phyloP scores from a whole-genome alignment of 2,797 vertebrate genomes.

The Tragopan temminckii region DNA sequence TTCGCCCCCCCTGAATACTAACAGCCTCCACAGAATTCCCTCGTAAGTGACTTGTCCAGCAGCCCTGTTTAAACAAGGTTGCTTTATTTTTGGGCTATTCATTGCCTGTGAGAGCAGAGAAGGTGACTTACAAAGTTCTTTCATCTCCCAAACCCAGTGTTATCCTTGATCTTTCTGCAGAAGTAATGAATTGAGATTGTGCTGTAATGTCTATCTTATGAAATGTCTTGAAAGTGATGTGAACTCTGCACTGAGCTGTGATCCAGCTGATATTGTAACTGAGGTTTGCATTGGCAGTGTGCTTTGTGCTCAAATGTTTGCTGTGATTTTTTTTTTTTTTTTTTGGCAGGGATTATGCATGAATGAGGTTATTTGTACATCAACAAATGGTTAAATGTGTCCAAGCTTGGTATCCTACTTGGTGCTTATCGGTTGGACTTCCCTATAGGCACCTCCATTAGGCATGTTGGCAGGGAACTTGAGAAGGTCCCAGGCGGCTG shows the following conservation, averaged over 20 bases:
- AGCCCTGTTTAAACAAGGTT: neutral
- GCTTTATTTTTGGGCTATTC: neutral
- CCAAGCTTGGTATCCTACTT: neutral
- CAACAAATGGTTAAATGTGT: neutral
- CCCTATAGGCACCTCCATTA: neutral
- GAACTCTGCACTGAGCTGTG: neutral
- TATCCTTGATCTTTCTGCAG: slow-evolving; percentile 33
- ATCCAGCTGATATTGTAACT: neutral
- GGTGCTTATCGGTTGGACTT: neutral
- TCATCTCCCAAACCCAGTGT: neutral
- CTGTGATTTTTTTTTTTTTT: neutral
- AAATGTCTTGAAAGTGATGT: neutral
- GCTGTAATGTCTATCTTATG: neutral
- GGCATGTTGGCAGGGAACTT: neutral
- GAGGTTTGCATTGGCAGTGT: neutral
- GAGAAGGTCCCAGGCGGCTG: neutral
- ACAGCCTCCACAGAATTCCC: neutral
- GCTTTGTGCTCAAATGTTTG: neutral
- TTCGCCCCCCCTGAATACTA: neutral
- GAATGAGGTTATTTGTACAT: neutral
- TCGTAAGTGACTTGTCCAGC: neutral
- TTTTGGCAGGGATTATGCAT: neutral
- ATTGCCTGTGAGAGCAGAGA: neutral
- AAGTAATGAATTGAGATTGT: slow-evolving; percentile 3
- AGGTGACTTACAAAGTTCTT: slow-evolving; percentile 12